phyloP scores from a whole-genome alignment of 2,888 invertebrate species.

The Aproaerema taeniolella region DNA sequence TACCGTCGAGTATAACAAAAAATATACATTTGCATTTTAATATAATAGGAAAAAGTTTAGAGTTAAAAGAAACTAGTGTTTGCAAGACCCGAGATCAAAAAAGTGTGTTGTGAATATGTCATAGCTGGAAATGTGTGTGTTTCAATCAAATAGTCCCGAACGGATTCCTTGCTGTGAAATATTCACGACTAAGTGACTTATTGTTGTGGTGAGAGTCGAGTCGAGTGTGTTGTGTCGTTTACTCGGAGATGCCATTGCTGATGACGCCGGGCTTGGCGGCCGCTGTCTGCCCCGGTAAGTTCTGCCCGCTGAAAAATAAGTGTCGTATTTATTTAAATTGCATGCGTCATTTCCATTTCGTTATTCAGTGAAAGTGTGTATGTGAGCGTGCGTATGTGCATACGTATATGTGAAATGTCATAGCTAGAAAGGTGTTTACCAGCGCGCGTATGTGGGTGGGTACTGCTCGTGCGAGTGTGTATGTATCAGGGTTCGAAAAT shows the following conservation, averaged over 20 bases:
- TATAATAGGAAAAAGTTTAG: constrained; percentile 40
- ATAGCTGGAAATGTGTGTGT: constrained; percentile 41
- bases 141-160: constrained; percentile 41
- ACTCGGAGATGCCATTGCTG: constrained; percentile 56
- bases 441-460: no score
- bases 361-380: no score
- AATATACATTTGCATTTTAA: constrained; percentile 50
- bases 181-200: constrained; percentile 51
- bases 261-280: constrained; percentile 38
- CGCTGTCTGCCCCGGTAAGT: constrained; percentile 24
- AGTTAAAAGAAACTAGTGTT: constrained; percentile 41
- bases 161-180: constrained; percentile 60
- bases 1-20: constrained; percentile 40
- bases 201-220: constrained; percentile 23
- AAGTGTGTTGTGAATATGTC: constrained; percentile 59
- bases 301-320: constrained; percentile 34
- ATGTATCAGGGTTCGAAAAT: no score
- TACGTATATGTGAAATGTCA: no score
- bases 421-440: no score
- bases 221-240: constrained; percentile 18
- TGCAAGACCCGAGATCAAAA: constrained; percentile 65
- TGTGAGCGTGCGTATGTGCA: no score
- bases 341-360: no score
- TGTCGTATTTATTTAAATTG: no score
- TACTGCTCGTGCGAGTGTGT: no score